Percentiles rank a stretch among this genome's conserved stretches.
These are phyloP conservation scores for Sarcophaga variegata DNA, from an alignment of 2,888 invertebrate genomes.

Conservation along the genomic window DNA sequence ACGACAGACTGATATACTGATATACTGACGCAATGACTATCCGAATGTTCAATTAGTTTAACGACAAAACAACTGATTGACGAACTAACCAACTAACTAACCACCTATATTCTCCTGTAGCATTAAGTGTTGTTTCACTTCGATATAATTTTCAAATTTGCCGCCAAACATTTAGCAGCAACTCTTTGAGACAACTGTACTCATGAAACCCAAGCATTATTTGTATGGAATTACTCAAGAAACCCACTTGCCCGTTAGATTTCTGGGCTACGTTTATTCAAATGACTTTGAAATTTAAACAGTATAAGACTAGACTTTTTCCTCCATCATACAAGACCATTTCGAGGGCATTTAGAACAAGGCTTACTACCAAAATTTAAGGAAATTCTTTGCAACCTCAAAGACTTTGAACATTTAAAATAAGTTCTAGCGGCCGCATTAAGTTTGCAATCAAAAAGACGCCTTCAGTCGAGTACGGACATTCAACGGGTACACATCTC, in stretches of 20 bases:
- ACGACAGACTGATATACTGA: constrained; percentile 7
- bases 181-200: constrained; percentile 77
- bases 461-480: constrained; percentile 85
- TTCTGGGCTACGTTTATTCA: constrained; percentile 77
- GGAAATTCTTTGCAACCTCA: constrained; percentile 72
- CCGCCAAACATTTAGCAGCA: constrained; percentile 79
- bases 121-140: constrained; percentile 52
- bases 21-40: not conserved
- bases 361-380: constrained; percentile 65
- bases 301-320: constrained; percentile 69
- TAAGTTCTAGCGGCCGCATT: constrained; percentile 88
- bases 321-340: constrained; percentile 42
- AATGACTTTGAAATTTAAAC: constrained; percentile 66
- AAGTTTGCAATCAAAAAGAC: constrained; percentile 85
- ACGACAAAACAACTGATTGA: constrained; percentile 17
- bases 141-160: constrained; percentile 81
- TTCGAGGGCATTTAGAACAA: constrained; percentile 69
- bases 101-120: constrained; percentile 56
- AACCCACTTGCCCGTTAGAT: constrained; percentile 84
- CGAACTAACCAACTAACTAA: constrained; percentile 53
- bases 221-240: constrained; percentile 85
- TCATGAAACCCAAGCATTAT: constrained; percentile 81
- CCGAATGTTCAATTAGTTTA: constrained; percentile 9
- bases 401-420: constrained; percentile 79
- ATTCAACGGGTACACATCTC: constrained; percentile 83